Percentiles rank a stretch among this genome's conserved stretches.
phyloP scores from a whole-genome alignment of 2,113 vertebrate genomes.

The Malurus cyaneus region DNA sequence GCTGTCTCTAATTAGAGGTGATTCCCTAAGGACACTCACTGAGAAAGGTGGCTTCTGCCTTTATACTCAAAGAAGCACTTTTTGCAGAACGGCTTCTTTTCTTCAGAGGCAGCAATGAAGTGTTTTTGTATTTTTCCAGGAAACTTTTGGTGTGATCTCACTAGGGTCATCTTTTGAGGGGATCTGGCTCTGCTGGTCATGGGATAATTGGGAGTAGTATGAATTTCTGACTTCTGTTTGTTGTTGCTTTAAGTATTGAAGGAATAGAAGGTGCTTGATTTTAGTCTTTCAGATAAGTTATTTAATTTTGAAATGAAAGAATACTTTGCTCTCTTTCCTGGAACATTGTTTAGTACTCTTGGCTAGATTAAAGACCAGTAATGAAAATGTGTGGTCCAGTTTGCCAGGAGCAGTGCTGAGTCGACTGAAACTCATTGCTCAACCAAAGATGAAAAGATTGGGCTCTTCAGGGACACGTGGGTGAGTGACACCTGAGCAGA shows the following conservation, averaged over 20 bases:
- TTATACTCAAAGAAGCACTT: neutral
- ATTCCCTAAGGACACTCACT: neutral
- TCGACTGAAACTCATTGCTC: neutral
- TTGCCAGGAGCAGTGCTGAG: neutral
- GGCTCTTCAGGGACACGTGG: neutral
- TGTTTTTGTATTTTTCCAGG: neutral
- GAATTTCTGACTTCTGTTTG: neutral
- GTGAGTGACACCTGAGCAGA: neutral
- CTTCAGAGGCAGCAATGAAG: neutral
- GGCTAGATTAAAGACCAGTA: neutral
- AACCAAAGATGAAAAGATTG: neutral
- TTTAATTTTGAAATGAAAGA: neutral
- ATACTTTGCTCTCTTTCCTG: neutral
- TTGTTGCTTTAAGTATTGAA: neutral
- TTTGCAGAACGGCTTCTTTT: neutral
- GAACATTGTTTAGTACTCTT: neutral
- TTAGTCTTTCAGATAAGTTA: conserved; percentile 7
- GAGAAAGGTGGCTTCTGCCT: conserved; percentile 5
- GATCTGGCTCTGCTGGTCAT: neutral
- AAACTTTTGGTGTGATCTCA: neutral
- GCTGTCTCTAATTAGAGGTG: neutral
- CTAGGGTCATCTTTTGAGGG: neutral
- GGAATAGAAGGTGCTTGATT: neutral
- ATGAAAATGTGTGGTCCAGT: neutral
- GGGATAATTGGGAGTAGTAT: neutral